A percentile compares a stretch with the other conserved stretches of the same genome.
Evolutionary conservation across 2,888 invertebrate genomes (phyloP).

Genomic region (Leptinotarsa rubiginosa): DNA sequence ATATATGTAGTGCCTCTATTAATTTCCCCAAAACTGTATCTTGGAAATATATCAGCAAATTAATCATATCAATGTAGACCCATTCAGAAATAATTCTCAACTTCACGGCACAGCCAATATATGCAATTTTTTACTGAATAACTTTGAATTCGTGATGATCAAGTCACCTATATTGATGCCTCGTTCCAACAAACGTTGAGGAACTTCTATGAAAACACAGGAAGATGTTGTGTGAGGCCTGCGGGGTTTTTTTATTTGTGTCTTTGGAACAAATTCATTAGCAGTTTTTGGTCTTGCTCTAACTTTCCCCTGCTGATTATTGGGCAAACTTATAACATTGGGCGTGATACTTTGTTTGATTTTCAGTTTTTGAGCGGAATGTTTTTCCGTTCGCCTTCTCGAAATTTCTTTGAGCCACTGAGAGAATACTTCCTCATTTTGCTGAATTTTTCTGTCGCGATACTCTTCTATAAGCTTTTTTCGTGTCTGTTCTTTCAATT

Average conservation of each 20-base stretch:
- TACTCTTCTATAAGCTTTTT: slow-evolving; percentile 65
- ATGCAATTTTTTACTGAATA: slow-evolving; percentile 54
- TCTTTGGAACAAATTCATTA: slow-evolving; percentile 53
- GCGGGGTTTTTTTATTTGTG: slow-evolving; percentile 48
- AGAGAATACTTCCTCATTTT: slow-evolving; percentile 70
- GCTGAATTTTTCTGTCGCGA: slow-evolving; percentile 58
- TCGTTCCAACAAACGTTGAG: slow-evolving; percentile 54
- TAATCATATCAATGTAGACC: no score
- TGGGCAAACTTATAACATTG: slow-evolving; percentile 51
- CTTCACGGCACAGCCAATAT: slow-evolving; percentile 27
- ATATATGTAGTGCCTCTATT: no score
- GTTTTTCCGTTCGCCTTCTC: slow-evolving; percentile 47
- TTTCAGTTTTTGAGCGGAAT: slow-evolving; percentile 18
- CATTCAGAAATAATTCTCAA: no score
- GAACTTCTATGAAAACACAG: slow-evolving; percentile 61
- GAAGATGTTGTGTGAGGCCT: slow-evolving; percentile 59
- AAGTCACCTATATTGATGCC: slow-evolving; percentile 60
- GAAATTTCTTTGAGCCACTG: slow-evolving; percentile 67
- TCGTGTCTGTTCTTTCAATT: slow-evolving; percentile 64
- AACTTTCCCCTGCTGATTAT: slow-evolving; percentile 41
- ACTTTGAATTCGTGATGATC: slow-evolving; percentile 53
- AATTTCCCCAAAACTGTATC: no score
- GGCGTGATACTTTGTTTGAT: slow-evolving; percentile 46
- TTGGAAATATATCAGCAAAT: no score
- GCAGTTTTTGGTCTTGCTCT: slow-evolving; percentile 60